These are phyloP conservation scores for Riptortus pedestris DNA, from an alignment of 1,140 invertebrate genomes.

Conservation along the genomic window DNA sequence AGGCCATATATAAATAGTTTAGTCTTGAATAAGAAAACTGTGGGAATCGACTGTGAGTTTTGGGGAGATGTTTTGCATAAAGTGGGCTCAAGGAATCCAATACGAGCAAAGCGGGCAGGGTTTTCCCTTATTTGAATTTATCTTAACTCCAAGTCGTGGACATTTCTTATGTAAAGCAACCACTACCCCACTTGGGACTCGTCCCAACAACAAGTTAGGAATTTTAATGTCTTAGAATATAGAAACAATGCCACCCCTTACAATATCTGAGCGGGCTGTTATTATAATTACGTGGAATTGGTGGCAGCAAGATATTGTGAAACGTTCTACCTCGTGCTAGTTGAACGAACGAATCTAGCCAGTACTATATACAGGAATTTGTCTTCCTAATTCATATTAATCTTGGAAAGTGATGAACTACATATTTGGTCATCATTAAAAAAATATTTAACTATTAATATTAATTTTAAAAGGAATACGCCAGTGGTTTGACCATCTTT, in stretches of 20 bases:
- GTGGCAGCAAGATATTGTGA: background rate
- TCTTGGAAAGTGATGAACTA: background rate
- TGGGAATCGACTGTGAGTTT: no score
- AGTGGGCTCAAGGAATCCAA: conserved; percentile 9
- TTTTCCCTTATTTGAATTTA: conserved; percentile 18
- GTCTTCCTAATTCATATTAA: background rate
- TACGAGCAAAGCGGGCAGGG: background rate
- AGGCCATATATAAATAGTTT: no score
- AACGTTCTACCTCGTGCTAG: background rate
- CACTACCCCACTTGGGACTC: no score
- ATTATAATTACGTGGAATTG: no score
- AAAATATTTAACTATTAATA: no score
- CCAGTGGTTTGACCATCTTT: no score
- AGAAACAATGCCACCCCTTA: no score
- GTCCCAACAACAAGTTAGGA: conserved; percentile 5
- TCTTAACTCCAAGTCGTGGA: background rate
- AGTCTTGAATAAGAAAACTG: no score
- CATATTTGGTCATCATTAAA: no score
- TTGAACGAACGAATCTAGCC: background rate
- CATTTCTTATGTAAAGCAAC: conserved; percentile 14
- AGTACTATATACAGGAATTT: background rate
- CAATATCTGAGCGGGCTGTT: no score
- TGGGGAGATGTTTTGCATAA: conserved; percentile 15
- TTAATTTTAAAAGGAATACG: no score
- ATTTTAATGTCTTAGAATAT: conserved; percentile 3